phyloP scores from a whole-genome alignment of 2,797 vertebrate species.

The Tauraco hartlaubi region DNA sequence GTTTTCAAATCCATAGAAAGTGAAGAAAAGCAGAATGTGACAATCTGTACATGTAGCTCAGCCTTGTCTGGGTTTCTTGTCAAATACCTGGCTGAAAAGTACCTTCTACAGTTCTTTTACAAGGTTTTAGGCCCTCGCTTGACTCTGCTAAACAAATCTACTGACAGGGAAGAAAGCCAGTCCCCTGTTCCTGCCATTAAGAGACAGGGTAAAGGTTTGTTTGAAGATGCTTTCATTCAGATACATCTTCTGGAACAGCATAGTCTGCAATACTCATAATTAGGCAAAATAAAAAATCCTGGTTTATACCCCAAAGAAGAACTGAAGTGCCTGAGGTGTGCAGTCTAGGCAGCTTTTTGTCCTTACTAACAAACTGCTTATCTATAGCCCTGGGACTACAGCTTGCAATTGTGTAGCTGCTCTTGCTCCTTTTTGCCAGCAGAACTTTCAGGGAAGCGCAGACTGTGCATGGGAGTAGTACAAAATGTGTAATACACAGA shows the following conservation, averaged over 20 bases:
- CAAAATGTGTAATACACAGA: not conserved
- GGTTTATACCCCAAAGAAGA: not conserved
- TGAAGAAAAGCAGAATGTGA: not conserved
- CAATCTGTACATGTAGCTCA: not conserved
- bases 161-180: not conserved
- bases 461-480: not conserved
- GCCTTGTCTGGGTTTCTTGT: not conserved
- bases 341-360: not conserved
- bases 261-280: not conserved
- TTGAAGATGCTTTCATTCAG: not conserved
- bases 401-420: rapidly evolving
- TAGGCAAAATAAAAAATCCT: not conserved
- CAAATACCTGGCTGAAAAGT: not conserved
- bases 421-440: not conserved
- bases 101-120: not conserved
- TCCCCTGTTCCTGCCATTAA: not conserved
- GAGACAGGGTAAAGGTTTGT: not conserved
- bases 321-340: not conserved
- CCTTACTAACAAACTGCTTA: not conserved
- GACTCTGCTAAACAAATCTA: not conserved
- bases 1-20: not conserved
- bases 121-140: not conserved
- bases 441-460: not conserved
- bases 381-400: not conserved
- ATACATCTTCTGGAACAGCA: not conserved